phyloP scores from a whole-genome alignment of 2,113 vertebrate genomes.

The Mobula birostris region DNA sequence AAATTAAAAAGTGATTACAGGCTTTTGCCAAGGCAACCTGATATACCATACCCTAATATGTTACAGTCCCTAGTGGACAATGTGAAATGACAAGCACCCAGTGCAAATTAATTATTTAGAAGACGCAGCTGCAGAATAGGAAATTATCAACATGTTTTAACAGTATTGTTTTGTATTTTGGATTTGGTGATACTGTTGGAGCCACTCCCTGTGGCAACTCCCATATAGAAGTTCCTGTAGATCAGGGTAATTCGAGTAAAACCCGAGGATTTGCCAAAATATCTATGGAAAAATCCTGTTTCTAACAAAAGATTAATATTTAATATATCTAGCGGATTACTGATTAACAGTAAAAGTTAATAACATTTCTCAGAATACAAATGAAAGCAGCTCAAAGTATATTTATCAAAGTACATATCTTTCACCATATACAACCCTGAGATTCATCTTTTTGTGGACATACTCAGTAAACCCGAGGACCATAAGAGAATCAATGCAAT shows the following conservation, averaged over 20 bases:
- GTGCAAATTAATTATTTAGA: not conserved
- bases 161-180: not conserved
- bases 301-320: not conserved
- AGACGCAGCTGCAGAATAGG: not conserved
- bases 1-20: not conserved
- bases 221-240: not conserved
- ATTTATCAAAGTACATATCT: too few species aligned
- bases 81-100: slow-evolving; percentile 1
- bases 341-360: too few species aligned
- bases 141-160: slow-evolving; percentile 16
- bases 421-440: too few species aligned
- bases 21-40: too few species aligned
- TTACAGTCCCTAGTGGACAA: not conserved
- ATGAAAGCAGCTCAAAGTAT: not conserved
- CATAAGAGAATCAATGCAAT: too few species aligned
- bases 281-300: not conserved
- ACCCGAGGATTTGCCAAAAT: not conserved
- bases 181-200: not conserved
- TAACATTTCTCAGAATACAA: not conserved
- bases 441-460: too few species aligned
- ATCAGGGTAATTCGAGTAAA: not conserved
- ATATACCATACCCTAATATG: not conserved
- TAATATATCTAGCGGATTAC: not conserved
- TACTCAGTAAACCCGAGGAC: too few species aligned
- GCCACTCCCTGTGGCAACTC: not conserved